These are phyloP conservation scores for Bryconaethiops microstoma DNA, from an alignment of 2,797 vertebrate species.

Conservation along the genomic window DNA sequence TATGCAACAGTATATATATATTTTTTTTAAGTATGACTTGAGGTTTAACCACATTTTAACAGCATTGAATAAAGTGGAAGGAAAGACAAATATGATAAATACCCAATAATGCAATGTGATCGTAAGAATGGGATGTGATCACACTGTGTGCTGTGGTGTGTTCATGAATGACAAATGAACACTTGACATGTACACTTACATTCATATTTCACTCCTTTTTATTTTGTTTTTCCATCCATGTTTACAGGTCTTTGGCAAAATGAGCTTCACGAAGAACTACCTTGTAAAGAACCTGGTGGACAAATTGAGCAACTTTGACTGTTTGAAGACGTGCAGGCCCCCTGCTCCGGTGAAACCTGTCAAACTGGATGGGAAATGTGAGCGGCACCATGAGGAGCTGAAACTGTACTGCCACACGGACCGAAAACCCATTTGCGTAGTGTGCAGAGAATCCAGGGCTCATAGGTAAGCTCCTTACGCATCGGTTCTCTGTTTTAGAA, in stretches of 20 bases:
- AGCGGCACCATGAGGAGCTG: constrained; percentile 79
- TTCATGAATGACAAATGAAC: no score
- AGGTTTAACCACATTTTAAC: no score
- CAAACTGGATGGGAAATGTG: constrained; percentile 75
- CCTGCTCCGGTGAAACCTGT: constrained; percentile 63
- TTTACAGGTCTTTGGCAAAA: constrained; percentile 77
- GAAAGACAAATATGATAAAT: no score
- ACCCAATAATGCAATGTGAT: no score
- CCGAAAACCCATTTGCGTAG: constrained; percentile 79
- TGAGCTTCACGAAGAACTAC: constrained; percentile 82
- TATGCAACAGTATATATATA: no score
- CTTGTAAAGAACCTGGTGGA: constrained; percentile 83
- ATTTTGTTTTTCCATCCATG: not conserved
- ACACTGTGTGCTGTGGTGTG: no score
- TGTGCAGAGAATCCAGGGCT: constrained; percentile 79
- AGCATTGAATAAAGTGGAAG: no score
- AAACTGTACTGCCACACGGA: constrained; percentile 81
- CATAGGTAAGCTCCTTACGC: constrained; percentile 61
- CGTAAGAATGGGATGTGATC: no score
- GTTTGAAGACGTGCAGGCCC: constrained; percentile 65
- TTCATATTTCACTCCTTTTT: not conserved
- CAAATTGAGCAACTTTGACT: constrained; percentile 76
- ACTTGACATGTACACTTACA: no score
- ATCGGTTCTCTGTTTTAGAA: not conserved
- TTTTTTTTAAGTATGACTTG: no score